These are phyloP conservation scores for Leptestheria dahalacensis DNA, from an alignment of 1,140 invertebrate genomes.

Conservation along the genomic window DNA sequence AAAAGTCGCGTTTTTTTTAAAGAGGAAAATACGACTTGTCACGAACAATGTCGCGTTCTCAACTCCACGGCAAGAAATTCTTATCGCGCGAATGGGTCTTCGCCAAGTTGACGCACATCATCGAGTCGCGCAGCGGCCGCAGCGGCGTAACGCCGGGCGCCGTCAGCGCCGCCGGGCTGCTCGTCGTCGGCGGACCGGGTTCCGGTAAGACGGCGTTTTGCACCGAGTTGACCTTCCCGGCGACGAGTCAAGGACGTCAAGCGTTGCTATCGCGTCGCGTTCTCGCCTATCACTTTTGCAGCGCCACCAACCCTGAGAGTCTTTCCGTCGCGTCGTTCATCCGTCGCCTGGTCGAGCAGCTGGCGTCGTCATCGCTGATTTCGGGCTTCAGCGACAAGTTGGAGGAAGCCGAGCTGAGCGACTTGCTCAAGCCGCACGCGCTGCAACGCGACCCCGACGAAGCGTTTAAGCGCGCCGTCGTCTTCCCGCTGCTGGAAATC, in stretches of 20 bases:
- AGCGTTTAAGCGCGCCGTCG: conserved; percentile 69
- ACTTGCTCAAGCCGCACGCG: conserved; percentile 21
- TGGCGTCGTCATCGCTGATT: conserved; percentile 37
- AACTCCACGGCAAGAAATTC: conserved; percentile 42
- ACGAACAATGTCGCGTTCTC: conserved; percentile 24
- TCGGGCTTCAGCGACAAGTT: conserved; percentile 62
- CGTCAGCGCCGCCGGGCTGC: conserved; percentile 39
- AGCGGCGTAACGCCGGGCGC: conserved; percentile 23
- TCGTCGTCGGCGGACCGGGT: conserved; percentile 73
- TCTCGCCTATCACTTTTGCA: conserved; percentile 66
- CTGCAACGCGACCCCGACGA: conserved; percentile 61
- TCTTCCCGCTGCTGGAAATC: conserved; percentile 71
- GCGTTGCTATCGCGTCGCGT: conserved; percentile 53
- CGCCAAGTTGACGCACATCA: conserved; percentile 75
- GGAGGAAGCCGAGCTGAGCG: conserved; percentile 44
- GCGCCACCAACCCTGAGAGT: conserved; percentile 41
- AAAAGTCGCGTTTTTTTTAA: background rate
- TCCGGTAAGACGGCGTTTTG: conserved; percentile 65
- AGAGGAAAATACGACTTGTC: too few species aligned
- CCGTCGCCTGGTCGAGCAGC: conserved; percentile 62
- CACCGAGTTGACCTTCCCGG: conserved; percentile 60
- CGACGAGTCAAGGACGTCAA: conserved; percentile 48
- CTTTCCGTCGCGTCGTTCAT: conserved; percentile 71
- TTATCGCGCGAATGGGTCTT: conserved; percentile 87
- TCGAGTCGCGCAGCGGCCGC: conserved; percentile 56